Base-by-base conservation (phyloP, 2,113 vertebrate species). In the Felis chaus region DNA sequence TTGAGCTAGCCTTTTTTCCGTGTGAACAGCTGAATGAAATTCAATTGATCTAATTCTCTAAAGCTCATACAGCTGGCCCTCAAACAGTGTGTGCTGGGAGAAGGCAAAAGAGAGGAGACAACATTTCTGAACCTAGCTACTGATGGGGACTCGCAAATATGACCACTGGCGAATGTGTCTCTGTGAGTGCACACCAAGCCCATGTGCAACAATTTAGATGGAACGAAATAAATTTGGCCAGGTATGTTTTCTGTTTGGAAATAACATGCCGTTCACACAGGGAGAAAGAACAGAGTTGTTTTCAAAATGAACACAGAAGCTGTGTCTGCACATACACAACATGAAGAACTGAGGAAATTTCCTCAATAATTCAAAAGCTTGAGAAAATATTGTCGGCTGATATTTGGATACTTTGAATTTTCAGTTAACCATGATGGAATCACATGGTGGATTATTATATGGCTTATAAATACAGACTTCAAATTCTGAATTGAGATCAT, bases 11-110 rank as follows among this genome's bases (percentile, higher is more conserved):
- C 19, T 63, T 94, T 96, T 92, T 48, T 69, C 79, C 41, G 16
- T 66, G 39, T 96, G 48, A 66, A 92, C 14, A 82, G 85, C 31
- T n/a, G 33, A 97, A 83, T 92, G 69, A 96, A 50, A 83, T 93
- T 90, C 55, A 93, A 65, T 23, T 66, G 48, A 29, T 90, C 29
- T 25, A 25, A 88, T 88, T 94, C n/a, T 66, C 73, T 96, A 63
- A 71, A 91, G 55, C 29, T 94, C 78, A 71, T 74, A 25, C 84
- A 94, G 73, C 3, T 91, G 48, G 69, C 13, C 39, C 13, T 48
- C 2, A 23, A 65, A 87, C 19, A 69, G 45, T 29, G 12, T 81
- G 57, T 19, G 16, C 3, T 48, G 4, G 31, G 18, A 81, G 45
- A 96, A 93, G 9, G 31, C 2, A 92, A 16, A 21, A 74, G 11